A percentile compares a stretch with the other conserved stretches of the same genome.
Conservation (phyloP, 2,888 invertebrate species). For the Cerastis leucographa region DNA sequence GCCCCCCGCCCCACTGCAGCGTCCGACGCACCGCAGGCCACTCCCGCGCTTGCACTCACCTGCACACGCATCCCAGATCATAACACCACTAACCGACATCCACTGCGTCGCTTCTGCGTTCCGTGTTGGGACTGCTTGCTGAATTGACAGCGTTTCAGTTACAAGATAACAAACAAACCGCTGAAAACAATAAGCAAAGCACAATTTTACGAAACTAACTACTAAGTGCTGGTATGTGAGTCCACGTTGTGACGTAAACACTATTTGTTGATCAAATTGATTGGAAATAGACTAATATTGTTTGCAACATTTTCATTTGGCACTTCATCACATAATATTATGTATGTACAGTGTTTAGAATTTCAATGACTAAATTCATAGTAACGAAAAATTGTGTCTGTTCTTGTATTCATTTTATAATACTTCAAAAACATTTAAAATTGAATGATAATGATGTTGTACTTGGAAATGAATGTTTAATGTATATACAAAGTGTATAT, state of each 20-base stretch:
- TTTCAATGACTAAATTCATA: background rate
- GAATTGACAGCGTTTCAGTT: constrained; percentile 33
- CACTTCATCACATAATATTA: constrained; percentile 8
- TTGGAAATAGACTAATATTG: background rate
- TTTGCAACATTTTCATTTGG: constrained; percentile 20
- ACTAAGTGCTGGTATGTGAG: constrained; percentile 31
- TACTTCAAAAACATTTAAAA: constrained; percentile 12
- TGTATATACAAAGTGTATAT: constrained; percentile 35
- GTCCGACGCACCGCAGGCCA: constrained; percentile 60
- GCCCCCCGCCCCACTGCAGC: constrained; percentile 59
- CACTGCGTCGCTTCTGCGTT: constrained; percentile 40
- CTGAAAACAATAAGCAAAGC: constrained; percentile 13
- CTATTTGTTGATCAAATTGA: constrained; percentile 30
- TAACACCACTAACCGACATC: constrained; percentile 44
- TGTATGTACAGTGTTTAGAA: constrained; percentile 20
- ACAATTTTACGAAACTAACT: constrained; percentile 11
- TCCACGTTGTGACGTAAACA: constrained; percentile 35
- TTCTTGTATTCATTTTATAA: constrained; percentile 16
- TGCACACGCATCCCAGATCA: constrained; percentile 63
- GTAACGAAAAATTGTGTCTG: constrained; percentile 49
- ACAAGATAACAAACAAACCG: constrained; percentile 21
- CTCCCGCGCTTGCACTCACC: constrained; percentile 73
- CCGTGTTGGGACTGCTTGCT: constrained; percentile 32
- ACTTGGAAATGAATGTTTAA: constrained; percentile 26
- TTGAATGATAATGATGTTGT: constrained; percentile 10